Evolutionary conservation across 2,888 invertebrate species (phyloP).

Genomic region (Baronia brevicornis): DNA sequence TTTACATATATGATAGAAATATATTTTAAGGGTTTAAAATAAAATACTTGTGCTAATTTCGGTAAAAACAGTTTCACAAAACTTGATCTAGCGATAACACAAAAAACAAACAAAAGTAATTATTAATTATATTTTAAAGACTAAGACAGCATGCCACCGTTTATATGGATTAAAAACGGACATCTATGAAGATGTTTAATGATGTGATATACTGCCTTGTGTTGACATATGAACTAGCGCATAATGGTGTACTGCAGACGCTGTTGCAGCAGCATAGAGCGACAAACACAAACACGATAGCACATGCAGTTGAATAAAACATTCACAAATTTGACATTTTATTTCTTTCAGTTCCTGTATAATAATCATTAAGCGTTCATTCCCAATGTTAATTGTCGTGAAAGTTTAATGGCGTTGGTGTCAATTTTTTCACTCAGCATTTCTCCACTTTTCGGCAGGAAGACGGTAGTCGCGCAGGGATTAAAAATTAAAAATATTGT

Average conservation of each 20-base stretch:
- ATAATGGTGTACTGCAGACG: constrained; percentile 8
- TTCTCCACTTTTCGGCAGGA: constrained; percentile 60
- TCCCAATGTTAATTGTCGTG: constrained; percentile 54
- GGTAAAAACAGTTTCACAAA: no score
- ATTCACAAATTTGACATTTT: constrained; percentile 53
- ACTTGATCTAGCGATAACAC: no score
- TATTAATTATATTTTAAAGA: constrained; percentile 2
- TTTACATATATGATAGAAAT: no score
- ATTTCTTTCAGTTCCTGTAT: constrained; percentile 50
- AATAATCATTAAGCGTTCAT: constrained; percentile 64
- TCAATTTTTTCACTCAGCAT: constrained; percentile 35
- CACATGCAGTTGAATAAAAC: constrained; percentile 60
- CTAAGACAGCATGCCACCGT: constrained; percentile 4
- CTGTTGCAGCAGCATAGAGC: constrained; percentile 38
- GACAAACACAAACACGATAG: constrained; percentile 62
- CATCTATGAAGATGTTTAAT: no score
- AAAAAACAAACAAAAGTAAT: constrained; percentile 5
- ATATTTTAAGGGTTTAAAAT: no score
- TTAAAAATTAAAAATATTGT: constrained; percentile 28
- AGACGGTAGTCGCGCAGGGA: constrained; percentile 68
- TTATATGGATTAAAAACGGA: no score
- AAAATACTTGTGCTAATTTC: no score
- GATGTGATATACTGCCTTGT: constrained; percentile 7
- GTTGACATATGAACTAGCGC: constrained; percentile 11
- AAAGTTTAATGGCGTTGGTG: constrained; percentile 47